Conservation (phyloP, 2,113 vertebrate species). For the Amazona guildingii region DNA sequence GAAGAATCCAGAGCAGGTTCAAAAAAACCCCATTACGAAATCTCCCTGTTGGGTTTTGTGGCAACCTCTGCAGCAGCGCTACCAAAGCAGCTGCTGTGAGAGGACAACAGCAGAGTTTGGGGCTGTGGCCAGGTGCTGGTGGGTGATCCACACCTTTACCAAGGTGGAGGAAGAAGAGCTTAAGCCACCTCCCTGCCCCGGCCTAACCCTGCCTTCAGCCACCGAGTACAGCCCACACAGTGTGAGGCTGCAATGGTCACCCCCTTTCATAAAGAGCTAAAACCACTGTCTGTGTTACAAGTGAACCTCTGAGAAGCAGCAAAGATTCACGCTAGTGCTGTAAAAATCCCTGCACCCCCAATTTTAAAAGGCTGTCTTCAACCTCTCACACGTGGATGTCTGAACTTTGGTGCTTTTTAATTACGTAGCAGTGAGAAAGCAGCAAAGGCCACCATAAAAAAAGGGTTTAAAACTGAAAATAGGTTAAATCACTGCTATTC, state of each 20-base stretch:
- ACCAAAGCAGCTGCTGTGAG: not conserved
- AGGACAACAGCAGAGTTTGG: not conserved
- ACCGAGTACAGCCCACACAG: rapidly evolving
- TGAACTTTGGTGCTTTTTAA: not conserved
- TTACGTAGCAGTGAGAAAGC: not conserved
- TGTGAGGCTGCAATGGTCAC: not conserved
- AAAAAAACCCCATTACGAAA: rapidly evolving
- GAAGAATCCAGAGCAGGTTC: not conserved
- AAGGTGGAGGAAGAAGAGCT: not conserved
- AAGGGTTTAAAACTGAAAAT: not conserved
- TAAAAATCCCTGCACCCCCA: not conserved
- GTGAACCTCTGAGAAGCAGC: not conserved
- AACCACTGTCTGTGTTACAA: not conserved
- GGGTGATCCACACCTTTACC: not conserved
- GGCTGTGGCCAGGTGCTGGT: rapidly evolving
- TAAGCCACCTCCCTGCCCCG: not conserved
- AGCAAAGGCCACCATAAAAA: not conserved
- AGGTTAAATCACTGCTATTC: not conserved
- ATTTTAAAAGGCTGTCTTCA: not conserved
- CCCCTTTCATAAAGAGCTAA: not conserved
- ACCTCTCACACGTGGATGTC: not conserved
- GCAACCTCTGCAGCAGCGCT: not conserved
- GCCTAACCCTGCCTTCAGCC: not conserved
- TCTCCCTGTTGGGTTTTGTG: not conserved
- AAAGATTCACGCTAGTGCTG: not conserved